Base-by-base conservation (phyloP, 1,140 invertebrate species). In the Drosophila watanabei region DNA sequence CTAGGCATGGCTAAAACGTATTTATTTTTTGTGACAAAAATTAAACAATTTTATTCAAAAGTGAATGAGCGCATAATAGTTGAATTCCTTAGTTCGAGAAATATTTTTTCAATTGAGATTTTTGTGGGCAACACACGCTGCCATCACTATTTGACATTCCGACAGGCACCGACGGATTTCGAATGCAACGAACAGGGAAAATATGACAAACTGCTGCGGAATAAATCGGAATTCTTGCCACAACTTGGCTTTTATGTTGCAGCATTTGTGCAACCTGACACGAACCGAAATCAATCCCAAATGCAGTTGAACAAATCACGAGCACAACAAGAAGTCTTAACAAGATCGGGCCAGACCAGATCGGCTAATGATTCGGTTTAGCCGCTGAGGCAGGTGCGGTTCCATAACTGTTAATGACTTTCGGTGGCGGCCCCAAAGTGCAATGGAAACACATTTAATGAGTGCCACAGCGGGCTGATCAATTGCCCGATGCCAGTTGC, bases 391-490 rank as follows among this genome's bases (percentile, higher is more conserved):
- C 80, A 89, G 85, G 85, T 89, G 85, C 62, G 63, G 56, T 63
- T 59, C 58, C 64, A 56, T 49, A 73, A 54, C 72, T 84, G 81
- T 81, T 79, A 88, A 90, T 88, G 85, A 89, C 85, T 88, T 88
- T 88, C 76, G 75, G 62, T 82, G 75, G 58, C 83, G 69, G 85
- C 72, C 80, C 56, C 58, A 80, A 77, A 79, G 70, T 83, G 80
- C 80, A 75, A 16, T 75, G 75, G 51, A 86, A 82, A 61, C 65
- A 63, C 61, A 78, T 84, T 78, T 78, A 87, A 84, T 78, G 84
- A 80, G 80, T 57, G 54, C 62, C 58, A 57, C 48, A 39, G 51
- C 61, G n/a, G 58, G 6, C 54, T 62, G 57, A 64, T 70, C 70
- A 73, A 77, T 77, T 68, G 82, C 62, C 60, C 39, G 62, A 70